Base-by-base conservation (phyloP, 30 jellyfish, hydroid and myxozoan species). In the Sanderia malayensis region DNA sequence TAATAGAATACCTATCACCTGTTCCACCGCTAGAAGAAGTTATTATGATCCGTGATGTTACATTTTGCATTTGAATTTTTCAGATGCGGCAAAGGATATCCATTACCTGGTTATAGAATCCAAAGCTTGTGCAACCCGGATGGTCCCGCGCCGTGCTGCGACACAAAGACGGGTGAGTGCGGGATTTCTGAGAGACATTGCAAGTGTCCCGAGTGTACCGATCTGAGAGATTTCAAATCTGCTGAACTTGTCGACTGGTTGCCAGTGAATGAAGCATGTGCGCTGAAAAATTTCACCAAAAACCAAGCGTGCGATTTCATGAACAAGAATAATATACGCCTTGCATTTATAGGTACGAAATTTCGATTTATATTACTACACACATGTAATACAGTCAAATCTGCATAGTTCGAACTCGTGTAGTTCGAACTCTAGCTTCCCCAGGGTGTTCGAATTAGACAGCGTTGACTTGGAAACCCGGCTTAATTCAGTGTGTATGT, bases 41-140 rank as follows among this genome's bases (percentile, higher is more conserved):
- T n/a, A n/a, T n/a, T n/a, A n/a, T n/a, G n/a, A n/a, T n/a, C n/a
- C n/a, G 0, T 0, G 61, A n/a, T 23, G 13, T 4, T 26, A 3
- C 30, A 6, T 11, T 26, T 31, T 15, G 28, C 29, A 9, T 20
- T 31, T 27, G n/a, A 0, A 31, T 45, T 29, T 46, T 2, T 71
- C 58, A 90, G 97, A 44, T 90, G 97, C 34, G 95, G 96, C 28
- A 60, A 47, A 26, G 27, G 46, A 9, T 71, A 27, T 61, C 94
- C 92, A 0, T 11, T 83, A 6, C 88, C 87, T 25, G 90, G 94
- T 27, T 83, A 83, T 59, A 85, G 95, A 27, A 66, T 90, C 25
- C 94, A 83, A 41, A 82, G 95, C 57, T 89, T 71, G n/a, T 90
- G 97, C 63, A 69, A 83, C 58, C 94, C 97, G 1, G 87, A 90